These are phyloP conservation scores for Chromis chromis DNA, from an alignment of 2,797 vertebrate genomes.

Conservation along the genomic window DNA sequence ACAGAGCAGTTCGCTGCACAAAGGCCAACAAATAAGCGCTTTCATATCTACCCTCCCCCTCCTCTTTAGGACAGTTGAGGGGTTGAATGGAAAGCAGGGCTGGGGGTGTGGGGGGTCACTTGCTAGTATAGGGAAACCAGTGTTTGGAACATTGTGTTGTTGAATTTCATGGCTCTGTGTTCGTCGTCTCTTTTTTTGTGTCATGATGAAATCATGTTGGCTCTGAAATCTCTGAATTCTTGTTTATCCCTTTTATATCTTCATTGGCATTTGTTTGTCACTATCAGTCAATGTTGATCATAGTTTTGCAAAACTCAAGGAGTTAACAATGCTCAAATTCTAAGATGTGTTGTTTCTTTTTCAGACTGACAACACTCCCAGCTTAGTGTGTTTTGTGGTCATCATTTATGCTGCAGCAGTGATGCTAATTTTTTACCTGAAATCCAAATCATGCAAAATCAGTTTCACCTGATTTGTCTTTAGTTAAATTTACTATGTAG, in stretches of 20 bases:
- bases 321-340: conserved; percentile 10
- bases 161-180: conserved; percentile 51
- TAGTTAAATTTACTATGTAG: background rate
- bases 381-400: background rate
- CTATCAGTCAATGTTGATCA: conserved; percentile 33
- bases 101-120: conserved; percentile 43
- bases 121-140: conserved; percentile 57
- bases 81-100: conserved; percentile 71
- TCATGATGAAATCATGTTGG: conserved; percentile 37
- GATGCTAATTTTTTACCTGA: background rate
- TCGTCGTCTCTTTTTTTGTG: conserved; percentile 17
- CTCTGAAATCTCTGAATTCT: conserved; percentile 22
- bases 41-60: conserved; percentile 80
- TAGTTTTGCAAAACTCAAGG: background rate
- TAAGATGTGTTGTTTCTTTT: conserved; percentile 12
- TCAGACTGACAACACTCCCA: background rate
- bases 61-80: conserved; percentile 70
- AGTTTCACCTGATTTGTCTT: conserved; percentile 1
- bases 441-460: background rate
- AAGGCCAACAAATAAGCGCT: conserved; percentile 82
- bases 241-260: conserved; percentile 25
- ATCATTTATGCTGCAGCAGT: background rate
- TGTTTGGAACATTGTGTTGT: conserved; percentile 64
- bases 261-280: conserved; percentile 2
- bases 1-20: conserved; percentile 70